Base-by-base conservation (phyloP, 2,113 vertebrate genomes). In the Heteronetta atricapilla region DNA sequence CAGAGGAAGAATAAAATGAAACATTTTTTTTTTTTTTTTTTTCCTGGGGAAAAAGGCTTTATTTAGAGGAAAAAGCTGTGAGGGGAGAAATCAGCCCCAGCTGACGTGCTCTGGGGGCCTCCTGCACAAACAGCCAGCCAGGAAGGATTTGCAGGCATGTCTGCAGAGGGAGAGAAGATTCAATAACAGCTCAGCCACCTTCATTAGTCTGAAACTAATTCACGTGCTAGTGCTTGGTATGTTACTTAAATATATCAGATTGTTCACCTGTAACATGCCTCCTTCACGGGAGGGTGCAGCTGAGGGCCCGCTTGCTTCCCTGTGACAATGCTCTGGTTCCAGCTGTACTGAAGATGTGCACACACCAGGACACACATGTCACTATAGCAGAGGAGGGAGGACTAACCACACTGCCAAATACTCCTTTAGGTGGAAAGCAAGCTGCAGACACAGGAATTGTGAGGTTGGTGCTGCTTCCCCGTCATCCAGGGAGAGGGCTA, bases 171-270 rank as follows among this genome's bases (percentile, higher is more conserved):
- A 85, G 62, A 64, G 29, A 93, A 78, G 74, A 79, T 56, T 90
- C 83, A 82, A 6, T 66, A 90, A 38, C 48, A 56, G 46, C 0
- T 0, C n/a, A 69, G 38, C 25, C 42, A 48, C 52, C 69, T 93
- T 84, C 3, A 23, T 82, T 94, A 93, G 22, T 67, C 86, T 88
- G 77, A 84, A 92, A 91, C 48, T 82, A 84, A 90, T 93, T 86
- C 53, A 56, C 1, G 0, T 64, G 83, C 34, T 89, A 66, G 31
- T 44, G 38, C 56, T 90, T 13, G 53, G 17, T 34, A 5, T 86
- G 48, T 90, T 90, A 68, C 81, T 90, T 87, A 86, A 84, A 84
- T 79, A 63, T 53, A 91, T 44, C 80, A 59, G 36, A 53, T 72
- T 89, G 86, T 82, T 89, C 83, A 68, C 87, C 77, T 92, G 66